A percentile compares a stretch with the other conserved stretches of the same genome.
These are phyloP conservation scores for Zeugodacus cucurbitae DNA, from an alignment of 1,140 invertebrate genomes.

Conservation along the genomic window DNA sequence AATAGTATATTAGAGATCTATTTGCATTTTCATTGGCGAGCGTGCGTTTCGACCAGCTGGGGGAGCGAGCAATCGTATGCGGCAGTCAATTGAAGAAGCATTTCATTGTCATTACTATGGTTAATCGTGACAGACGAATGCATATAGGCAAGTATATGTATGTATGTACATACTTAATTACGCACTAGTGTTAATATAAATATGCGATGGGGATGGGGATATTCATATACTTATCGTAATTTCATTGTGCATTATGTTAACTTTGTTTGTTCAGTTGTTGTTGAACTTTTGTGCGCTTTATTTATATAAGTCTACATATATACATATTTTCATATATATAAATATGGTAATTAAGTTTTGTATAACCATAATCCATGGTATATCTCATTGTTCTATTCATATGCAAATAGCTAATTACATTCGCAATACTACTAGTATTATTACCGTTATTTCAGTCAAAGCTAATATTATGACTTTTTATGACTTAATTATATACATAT, in stretches of 20 bases:
- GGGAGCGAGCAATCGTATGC: conserved; percentile 11
- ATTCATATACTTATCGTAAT: neutral
- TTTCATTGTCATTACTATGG: conserved; percentile 11
- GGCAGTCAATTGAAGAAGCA: conserved; percentile 26
- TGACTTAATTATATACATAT: neutral
- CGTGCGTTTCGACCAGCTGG: neutral
- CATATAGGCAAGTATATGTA: neutral
- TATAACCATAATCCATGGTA: neutral
- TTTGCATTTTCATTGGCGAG: conserved; percentile 19
- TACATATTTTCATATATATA: neutral
- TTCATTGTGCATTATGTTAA: neutral
- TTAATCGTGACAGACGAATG: neutral
- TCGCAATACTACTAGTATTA: neutral
- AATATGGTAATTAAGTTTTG: neutral
- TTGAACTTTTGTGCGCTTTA: neutral
- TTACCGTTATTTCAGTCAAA: neutral
- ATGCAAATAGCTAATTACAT: neutral
- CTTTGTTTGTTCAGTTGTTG: neutral
- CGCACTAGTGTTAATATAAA: neutral
- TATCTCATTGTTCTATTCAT: neutral
- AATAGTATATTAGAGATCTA: neutral
- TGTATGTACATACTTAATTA: neutral
- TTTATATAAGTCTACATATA: neutral
- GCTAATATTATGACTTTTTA: neutral
- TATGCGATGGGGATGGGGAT: neutral